Percentiles rank a stretch among this genome's conserved stretches.
phyloP scores from a whole-genome alignment of 2,888 invertebrate species.

The Drosophila emarginata region DNA sequence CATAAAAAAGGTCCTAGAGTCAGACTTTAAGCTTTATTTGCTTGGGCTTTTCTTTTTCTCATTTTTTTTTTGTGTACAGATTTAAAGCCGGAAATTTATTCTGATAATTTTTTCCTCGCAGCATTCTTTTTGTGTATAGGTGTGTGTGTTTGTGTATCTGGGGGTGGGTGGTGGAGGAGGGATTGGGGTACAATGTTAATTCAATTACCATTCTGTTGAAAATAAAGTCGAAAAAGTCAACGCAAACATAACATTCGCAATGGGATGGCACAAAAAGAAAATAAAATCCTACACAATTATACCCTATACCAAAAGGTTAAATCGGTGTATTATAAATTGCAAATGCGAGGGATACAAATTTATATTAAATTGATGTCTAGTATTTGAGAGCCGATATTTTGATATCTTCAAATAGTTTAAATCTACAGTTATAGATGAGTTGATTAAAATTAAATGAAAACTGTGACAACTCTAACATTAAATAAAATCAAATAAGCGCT shows the following conservation, averaged over 20 bases:
- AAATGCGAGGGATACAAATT: no score
- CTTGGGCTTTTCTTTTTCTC: constrained; percentile 1
- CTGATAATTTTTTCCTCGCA: constrained; percentile 38
- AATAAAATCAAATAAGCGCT: no score
- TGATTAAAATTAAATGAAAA: no score
- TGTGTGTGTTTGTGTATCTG: constrained; percentile 25
- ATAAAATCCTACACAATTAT: not conserved
- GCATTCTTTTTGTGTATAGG: constrained; percentile 8
- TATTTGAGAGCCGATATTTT: no score
- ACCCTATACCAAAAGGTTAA: not conserved
- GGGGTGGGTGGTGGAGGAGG: not conserved
- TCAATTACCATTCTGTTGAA: constrained; percentile 53
- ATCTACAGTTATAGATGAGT: no score
- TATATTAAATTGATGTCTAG: no score
- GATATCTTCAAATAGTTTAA: not conserved
- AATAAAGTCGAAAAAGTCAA: constrained; percentile 18
- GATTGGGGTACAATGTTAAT: constrained; percentile 35
- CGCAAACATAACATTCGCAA: constrained; percentile 25
- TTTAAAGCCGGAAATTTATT: constrained; percentile 42
- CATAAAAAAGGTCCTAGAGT: constrained; percentile 21
- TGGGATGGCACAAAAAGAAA: constrained; percentile 21
- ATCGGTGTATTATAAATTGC: no score
- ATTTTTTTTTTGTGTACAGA: not conserved
- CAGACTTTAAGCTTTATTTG: constrained; percentile 20
- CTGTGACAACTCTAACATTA: no score